Evolutionary conservation across 2,113 vertebrate species (phyloP).

Genomic region (Phrynosoma blainvillii): DNA sequence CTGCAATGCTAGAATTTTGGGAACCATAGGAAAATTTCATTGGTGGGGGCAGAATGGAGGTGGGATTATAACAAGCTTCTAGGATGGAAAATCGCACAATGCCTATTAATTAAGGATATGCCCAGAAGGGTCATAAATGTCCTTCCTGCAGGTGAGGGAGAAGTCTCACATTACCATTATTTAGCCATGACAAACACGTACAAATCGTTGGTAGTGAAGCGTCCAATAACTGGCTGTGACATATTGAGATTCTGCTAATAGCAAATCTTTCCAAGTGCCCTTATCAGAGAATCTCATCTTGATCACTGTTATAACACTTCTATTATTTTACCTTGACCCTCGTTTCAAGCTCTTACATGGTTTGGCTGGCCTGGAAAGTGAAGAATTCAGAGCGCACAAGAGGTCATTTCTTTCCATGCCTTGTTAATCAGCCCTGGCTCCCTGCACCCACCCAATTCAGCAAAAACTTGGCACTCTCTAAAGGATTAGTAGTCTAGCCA

Average conservation of each 20-base stretch:
- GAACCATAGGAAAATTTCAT: too few relatives aligned
- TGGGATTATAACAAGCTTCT: not conserved
- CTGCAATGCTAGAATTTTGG: too few relatives aligned
- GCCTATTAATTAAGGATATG: not conserved
- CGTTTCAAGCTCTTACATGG: conserved; percentile 39
- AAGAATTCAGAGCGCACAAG: conserved; percentile 71
- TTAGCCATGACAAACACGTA: conserved; percentile 30
- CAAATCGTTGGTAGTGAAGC: conserved; percentile 16
- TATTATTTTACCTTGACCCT: conserved; percentile 49
- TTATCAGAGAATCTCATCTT: conserved; percentile 36
- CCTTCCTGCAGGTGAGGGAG: not conserved
- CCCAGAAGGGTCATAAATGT: not conserved
- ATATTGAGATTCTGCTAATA: conserved; percentile 42
- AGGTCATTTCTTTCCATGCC: conserved; percentile 70
- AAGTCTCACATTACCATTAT: not conserved
- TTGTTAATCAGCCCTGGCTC: conserved; percentile 65
- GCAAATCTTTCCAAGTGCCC: conserved; percentile 21
- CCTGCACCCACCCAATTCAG: conserved; percentile 57
- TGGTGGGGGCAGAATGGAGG: not conserved
- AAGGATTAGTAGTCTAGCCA: conserved; percentile 62
- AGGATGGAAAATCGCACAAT: not conserved
- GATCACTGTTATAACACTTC: conserved; percentile 35
- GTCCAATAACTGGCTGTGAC: conserved; percentile 35
- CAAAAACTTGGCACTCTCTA: conserved; percentile 58
- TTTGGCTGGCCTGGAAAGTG: conserved; percentile 66